These are phyloP conservation scores for Siderastrea radians DNA, from an alignment of 92 coral and sea anemone genomes.

Conservation along the genomic window DNA sequence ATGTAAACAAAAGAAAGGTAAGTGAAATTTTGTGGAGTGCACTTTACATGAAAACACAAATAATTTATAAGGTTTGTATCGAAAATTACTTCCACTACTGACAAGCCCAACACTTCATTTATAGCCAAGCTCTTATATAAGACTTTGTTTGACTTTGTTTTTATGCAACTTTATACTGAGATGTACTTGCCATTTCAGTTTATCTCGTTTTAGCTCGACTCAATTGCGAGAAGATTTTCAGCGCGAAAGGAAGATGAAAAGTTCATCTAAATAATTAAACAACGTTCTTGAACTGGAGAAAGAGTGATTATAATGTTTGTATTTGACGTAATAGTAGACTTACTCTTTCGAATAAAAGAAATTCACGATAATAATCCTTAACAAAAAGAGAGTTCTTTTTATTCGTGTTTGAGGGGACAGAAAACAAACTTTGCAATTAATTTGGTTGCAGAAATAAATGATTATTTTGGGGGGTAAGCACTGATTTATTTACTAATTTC, in stretches of 20 bases:
- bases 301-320: conserved; percentile 18
- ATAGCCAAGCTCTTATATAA: not conserved
- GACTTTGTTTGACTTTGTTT: not conserved
- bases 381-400: not conserved
- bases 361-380: not conserved
- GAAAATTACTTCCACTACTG: conserved; percentile 33
- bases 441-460: conserved; percentile 6
- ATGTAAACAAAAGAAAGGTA: conserved; percentile 53
- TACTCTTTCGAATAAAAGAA: not conserved
- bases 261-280: conserved; percentile 39
- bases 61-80: conserved; percentile 64
- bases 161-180: not conserved
- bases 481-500: conserved; percentile 31
- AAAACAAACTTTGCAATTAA: not conserved
- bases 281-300: conserved; percentile 28
- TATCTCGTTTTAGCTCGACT: not conserved
- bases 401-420: not conserved
- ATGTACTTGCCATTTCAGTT: not conserved
- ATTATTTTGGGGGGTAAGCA: conserved; percentile 1
- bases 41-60: conserved; percentile 38
- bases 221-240: not conserved
- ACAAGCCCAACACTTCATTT: conserved; percentile 11
- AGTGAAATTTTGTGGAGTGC: conserved; percentile 47
- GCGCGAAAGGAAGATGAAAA: not conserved
- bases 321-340: not conserved